These are phyloP conservation scores for Pantherophis alleghaniensis DNA, from an alignment of 2,797 vertebrate genomes.

Conservation along the genomic window DNA sequence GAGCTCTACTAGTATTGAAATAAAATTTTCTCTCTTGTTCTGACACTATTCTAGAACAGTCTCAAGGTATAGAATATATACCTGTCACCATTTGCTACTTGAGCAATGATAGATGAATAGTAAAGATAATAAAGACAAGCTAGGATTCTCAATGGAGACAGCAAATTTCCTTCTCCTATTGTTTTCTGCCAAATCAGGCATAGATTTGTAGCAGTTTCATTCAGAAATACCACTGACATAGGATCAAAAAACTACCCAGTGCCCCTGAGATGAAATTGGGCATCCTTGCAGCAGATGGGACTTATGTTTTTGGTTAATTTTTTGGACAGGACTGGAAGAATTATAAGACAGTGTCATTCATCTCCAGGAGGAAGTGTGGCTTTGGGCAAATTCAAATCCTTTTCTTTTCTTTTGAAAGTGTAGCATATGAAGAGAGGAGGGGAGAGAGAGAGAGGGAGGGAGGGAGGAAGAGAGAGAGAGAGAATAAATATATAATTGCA, in stretches of 20 bases:
- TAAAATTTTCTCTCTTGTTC: not conserved
- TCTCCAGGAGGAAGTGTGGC: not conserved
- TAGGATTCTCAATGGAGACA: not conserved
- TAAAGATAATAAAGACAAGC: not conserved
- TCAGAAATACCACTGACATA: not conserved
- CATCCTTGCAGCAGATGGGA: not conserved
- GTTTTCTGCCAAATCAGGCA: not conserved
- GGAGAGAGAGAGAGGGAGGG: too few relatives aligned
- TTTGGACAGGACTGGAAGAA: not conserved
- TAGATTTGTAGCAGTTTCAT: not conserved
- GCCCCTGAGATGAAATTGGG: not conserved
- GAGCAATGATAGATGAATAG: not conserved
- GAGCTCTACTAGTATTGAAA: not conserved
- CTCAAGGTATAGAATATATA: not conserved
- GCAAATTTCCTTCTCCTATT: not conserved
- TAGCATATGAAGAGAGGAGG: not conserved
- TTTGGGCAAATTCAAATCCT: not conserved
- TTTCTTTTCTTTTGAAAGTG: not conserved
- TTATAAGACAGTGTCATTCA: not conserved
- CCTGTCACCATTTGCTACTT: not conserved
- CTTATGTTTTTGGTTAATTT: not conserved
- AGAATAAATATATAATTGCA: slow-evolving; percentile 4
- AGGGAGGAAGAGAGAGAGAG: too few relatives aligned
- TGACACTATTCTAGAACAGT: not conserved
- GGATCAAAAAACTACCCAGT: not conserved